These are phyloP conservation scores for Clunio marinus DNA, from an alignment of 2,888 invertebrate species.

Conservation along the genomic window DNA sequence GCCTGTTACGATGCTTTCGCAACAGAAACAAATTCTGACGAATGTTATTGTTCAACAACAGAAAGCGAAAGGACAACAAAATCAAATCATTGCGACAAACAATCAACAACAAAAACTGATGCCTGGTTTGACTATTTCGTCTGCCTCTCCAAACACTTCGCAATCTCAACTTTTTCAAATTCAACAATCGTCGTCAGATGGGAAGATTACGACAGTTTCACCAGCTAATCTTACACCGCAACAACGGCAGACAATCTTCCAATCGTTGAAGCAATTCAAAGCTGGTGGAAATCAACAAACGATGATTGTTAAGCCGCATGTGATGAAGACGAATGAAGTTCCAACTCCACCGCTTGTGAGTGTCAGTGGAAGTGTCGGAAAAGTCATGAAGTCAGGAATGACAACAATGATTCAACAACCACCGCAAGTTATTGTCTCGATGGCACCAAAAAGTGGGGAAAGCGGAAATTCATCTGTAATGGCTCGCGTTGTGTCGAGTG, in stretches of 20 bases:
- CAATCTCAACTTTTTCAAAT: constrained; percentile 43
- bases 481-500: constrained; percentile 69
- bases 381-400: constrained; percentile 17
- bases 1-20: constrained; percentile 41
- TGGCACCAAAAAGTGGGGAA: background rate
- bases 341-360: constrained; percentile 16
- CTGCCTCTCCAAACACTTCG: background rate
- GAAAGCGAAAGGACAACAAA: constrained; percentile 36
- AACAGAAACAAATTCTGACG: constrained; percentile 48
- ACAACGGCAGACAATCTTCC: constrained; percentile 48
- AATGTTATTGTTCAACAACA: constrained; percentile 44
- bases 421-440: background rate
- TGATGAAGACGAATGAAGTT: background rate
- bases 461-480: constrained; percentile 54
- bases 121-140: constrained; percentile 3
- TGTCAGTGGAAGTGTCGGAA: constrained; percentile 20
- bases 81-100: background rate
- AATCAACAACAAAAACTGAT: constrained; percentile 19
- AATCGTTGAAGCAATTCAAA: constrained; percentile 47
- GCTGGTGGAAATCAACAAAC: constrained; percentile 13
- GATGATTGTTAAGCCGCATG: constrained; percentile 33
- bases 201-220: constrained; percentile 46
- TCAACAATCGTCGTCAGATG: constrained; percentile 40
- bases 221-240: constrained; percentile 47
- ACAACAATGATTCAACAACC: constrained; percentile 9